Percentiles rank a stretch among this genome's conserved stretches.
phyloP scores from a whole-genome alignment of 2,888 invertebrate species.

The Chrysolina americana region DNA sequence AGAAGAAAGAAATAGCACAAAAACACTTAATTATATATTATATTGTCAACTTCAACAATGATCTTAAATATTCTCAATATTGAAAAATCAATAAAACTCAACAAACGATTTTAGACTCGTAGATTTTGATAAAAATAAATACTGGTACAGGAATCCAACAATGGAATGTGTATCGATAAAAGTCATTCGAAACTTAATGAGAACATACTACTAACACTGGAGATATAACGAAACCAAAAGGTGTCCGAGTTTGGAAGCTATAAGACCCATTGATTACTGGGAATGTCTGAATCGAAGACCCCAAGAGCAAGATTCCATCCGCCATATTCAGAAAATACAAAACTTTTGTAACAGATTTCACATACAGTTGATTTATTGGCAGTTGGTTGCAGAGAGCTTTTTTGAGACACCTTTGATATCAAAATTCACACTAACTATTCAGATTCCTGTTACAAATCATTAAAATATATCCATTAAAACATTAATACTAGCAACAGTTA shows the following conservation, averaged over 20 bases:
- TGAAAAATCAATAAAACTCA: constrained; percentile 14
- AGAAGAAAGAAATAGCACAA: constrained; percentile 43
- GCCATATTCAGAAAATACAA: too few relatives aligned
- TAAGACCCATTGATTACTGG: too few relatives aligned
- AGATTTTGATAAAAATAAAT: not conserved
- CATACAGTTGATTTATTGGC: too few relatives aligned
- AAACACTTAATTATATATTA: constrained; percentile 41
- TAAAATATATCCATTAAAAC: not conserved
- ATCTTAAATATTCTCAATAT: not conserved
- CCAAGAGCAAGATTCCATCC: too few relatives aligned
- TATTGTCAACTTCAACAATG: constrained; percentile 26
- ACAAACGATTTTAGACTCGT: constrained; percentile 6
- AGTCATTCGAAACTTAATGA: not conserved
- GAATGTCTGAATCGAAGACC: too few relatives aligned
- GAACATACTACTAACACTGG: not conserved
- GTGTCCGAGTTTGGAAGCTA: too few relatives aligned
- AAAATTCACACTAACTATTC: not conserved
- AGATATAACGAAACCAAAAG: not conserved
- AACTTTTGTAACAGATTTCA: too few relatives aligned
- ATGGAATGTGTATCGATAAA: constrained; percentile 6
- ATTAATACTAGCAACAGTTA: constrained; percentile 10
- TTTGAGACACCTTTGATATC: not conserved
- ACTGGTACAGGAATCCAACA: constrained; percentile 5
- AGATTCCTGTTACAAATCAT: not conserved
- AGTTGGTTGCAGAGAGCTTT: not conserved